Conservation (phyloP, 2,888 invertebrate genomes). For the Hirtodrosophila confusa region DNA sequence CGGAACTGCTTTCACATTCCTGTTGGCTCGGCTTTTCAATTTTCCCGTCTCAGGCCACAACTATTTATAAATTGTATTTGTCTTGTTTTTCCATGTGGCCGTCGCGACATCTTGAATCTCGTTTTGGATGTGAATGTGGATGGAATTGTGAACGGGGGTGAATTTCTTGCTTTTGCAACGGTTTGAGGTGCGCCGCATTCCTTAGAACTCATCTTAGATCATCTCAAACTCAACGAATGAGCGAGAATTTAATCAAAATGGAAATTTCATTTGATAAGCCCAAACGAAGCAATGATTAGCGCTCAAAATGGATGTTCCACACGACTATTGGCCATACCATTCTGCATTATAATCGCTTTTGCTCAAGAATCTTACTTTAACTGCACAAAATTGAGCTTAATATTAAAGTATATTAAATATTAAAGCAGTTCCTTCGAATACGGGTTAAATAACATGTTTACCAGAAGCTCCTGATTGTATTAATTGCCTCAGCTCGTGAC, state of each 20-base stretch:
- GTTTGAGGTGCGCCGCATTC: constrained; percentile 27
- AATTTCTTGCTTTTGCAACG: constrained; percentile 8
- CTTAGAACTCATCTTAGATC: neutral
- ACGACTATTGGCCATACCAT: neutral
- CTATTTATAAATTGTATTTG: constrained; percentile 78
- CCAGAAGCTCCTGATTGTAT: too few species aligned
- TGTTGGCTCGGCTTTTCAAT: constrained; percentile 68
- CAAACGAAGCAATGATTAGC: neutral
- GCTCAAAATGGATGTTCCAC: constrained; percentile 1
- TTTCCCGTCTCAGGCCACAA: constrained; percentile 66
- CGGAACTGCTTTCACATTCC: constrained; percentile 6
- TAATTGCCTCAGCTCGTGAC: too few species aligned
- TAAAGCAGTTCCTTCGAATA: too few species aligned
- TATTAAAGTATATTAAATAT: too few species aligned
- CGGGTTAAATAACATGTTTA: too few species aligned
- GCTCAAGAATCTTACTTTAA: too few species aligned
- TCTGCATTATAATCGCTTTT: too few species aligned
- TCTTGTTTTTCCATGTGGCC: constrained; percentile 60
- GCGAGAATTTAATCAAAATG: constrained; percentile 24
- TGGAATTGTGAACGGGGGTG: constrained; percentile 2
- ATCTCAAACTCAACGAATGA: constrained; percentile 6
- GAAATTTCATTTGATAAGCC: constrained; percentile 26
- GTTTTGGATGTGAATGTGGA: constrained; percentile 20
- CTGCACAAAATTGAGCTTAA: too few species aligned
- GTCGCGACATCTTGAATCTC: constrained; percentile 29